Percentiles rank a stretch among this genome's conserved stretches.
Evolutionary conservation across 2,113 vertebrate species (phyloP).

Genomic region (Benitochromis conjunctus): DNA sequence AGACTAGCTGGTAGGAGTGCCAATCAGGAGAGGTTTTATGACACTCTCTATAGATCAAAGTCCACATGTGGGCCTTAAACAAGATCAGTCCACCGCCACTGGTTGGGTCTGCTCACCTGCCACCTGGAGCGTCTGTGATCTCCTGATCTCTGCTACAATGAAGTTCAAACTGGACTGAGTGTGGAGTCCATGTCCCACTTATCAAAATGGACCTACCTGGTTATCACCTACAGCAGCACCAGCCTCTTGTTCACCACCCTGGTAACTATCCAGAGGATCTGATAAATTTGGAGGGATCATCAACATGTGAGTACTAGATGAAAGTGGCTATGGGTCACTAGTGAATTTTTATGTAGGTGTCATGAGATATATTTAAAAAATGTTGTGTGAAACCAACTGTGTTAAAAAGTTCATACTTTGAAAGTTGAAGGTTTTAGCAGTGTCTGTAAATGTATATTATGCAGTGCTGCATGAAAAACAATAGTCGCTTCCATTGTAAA

Average conservation of each 20-base stretch:
- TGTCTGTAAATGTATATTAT: not conserved
- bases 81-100: constrained; percentile 54
- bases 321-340: not conserved
- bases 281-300: constrained; percentile 47
- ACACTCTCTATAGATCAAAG: constrained; percentile 67
- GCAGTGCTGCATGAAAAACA: not conserved
- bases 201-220: constrained; percentile 60
- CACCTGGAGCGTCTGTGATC: constrained; percentile 24
- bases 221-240: constrained; percentile 36
- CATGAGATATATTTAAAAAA: not conserved
- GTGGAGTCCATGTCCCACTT: not conserved
- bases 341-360: not conserved
- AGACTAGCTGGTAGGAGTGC: constrained; percentile 67
- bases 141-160: constrained; percentile 38
- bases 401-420: not conserved
- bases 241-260: constrained; percentile 3
- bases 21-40: constrained; percentile 74
- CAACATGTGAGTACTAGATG: constrained; percentile 67
- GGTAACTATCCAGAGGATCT: constrained; percentile 22
- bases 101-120: constrained; percentile 27
- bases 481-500: not conserved
- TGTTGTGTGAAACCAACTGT: not conserved
- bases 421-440: not conserved
- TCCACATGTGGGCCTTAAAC: constrained; percentile 62
- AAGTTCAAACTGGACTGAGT: constrained; percentile 20